A percentile compares a stretch with the other conserved stretches of the same genome.
Evolutionary conservation across 2,113 vertebrate genomes (phyloP).

Genomic region (Regulus satrapa): DNA sequence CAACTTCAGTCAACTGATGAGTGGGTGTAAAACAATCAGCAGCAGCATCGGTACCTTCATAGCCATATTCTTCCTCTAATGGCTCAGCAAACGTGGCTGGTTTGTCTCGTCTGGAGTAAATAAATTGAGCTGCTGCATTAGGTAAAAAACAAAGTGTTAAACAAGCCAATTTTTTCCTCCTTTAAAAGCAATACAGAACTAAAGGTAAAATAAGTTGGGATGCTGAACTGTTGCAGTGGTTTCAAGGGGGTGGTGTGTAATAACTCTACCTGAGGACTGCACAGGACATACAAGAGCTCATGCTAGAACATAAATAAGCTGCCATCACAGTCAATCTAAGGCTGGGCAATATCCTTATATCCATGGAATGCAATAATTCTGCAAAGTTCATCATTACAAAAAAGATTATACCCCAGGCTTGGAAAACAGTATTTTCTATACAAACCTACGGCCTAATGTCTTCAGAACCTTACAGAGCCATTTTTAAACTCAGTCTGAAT

Average conservation of each 20-base stretch:
- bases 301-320: not conserved
- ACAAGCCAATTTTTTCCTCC: not conserved
- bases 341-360: not conserved
- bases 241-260: not conserved
- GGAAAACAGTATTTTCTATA: not conserved
- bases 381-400: not conserved
- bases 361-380: not conserved
- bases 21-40: slow-evolving; percentile 64
- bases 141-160: not conserved
- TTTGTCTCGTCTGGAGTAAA: slow-evolving; percentile 89
- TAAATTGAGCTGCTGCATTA: slow-evolving; percentile 92
- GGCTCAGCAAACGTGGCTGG: slow-evolving; percentile 77
- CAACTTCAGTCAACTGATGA: slow-evolving; percentile 78
- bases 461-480: not conserved
- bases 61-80: slow-evolving; percentile 80
- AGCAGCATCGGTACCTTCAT: slow-evolving; percentile 75
- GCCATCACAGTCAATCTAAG: not conserved
- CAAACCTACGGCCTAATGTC: not conserved
- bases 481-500: not conserved
- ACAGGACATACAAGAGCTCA: not conserved
- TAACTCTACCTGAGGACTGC: not conserved
- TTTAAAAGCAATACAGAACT: not conserved
- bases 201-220: not conserved
- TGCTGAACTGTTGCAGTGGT: not conserved
- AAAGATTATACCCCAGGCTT: not conserved